Evolutionary conservation across 1,140 invertebrate genomes (phyloP).

Genomic region (Limonius californicus): DNA sequence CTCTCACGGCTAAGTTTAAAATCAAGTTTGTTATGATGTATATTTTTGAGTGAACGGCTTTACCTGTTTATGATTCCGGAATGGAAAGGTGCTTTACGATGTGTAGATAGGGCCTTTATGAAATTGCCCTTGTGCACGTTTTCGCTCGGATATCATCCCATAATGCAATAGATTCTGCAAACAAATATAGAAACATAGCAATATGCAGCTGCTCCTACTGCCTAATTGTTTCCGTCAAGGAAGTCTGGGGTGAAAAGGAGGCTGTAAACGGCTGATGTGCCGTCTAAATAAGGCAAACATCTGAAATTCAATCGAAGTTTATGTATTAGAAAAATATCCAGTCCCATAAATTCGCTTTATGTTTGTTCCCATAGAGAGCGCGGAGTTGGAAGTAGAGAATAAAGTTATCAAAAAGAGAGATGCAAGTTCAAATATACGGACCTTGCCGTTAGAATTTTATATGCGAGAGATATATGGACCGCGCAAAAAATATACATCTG

Average conservation of each 20-base stretch:
- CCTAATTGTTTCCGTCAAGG: too few species aligned
- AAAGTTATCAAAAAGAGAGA: constrained; percentile 12
- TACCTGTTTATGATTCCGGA: background rate
- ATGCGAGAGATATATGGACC: constrained; percentile 5
- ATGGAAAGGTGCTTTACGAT: background rate
- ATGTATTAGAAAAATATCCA: constrained; percentile 14
- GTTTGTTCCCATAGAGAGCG: constrained; percentile 7
- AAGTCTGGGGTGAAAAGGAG: too few species aligned
- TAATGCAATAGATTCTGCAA: background rate
- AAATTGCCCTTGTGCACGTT: background rate
- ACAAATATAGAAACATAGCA: background rate
- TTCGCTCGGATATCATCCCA: background rate
- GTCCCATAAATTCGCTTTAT: constrained; percentile 12
- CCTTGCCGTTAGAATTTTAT: constrained; percentile 12
- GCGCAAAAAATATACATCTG: constrained; percentile 11
- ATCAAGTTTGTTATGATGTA: too few species aligned
- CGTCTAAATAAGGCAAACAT: background rate
- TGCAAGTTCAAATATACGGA: constrained; percentile 9
- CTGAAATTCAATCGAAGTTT: constrained; percentile 10
- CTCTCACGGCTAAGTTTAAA: too few species aligned
- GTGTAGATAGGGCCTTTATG: background rate
- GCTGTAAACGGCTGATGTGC: too few species aligned
- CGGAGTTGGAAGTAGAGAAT: background rate
- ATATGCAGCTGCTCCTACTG: too few species aligned
- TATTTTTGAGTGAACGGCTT: too few species aligned